Evolutionary conservation across 2,113 vertebrate genomes (phyloP), one percentile per base, ranked within the genome.

Genomic region (Trematomus loennbergii): DNA sequence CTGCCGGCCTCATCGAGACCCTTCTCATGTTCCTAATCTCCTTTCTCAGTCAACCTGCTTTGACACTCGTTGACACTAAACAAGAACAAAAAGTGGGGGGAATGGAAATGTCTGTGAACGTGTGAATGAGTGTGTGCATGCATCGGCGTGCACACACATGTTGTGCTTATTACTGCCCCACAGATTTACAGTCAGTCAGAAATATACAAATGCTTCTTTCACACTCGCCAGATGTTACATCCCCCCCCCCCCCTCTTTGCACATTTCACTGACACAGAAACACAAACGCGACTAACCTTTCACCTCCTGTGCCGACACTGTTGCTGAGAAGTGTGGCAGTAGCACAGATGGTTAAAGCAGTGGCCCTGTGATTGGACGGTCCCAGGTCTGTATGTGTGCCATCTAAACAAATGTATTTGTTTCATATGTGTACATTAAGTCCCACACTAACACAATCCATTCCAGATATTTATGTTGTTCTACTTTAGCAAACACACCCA

Each of bases 241-340:
- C 63, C 84, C 75, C 75, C 25, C 25, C n/a, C 61, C 81, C 79
- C 80, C 76, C 65, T 82, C 83, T 83, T 63, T 53, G 71, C 25
- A 61, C 83, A 82, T 90, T 90, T 89, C 91, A 88, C 85, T 91
- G 92, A 92, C 91, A 93, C 90, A 87, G 88, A 91, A 95, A 94
- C 92, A 93, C 92, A 94, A 92, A 94, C 91, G 87, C 81, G 63
- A 40, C 61, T 87, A 50, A 94, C 90, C 93, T 91, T 87, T 91
- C 75, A 92, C 92, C 91, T 86, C 66, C 25, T 65, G 48, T 9
- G 12, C 71, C 25, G 58, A 89, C 84, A 79, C 87, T 64, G 71
- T 79, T 69, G 77, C 20, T 65, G 63, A 76, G 69, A 60, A 59
- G 52, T 72, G 69, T 75, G 70, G 57, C 66, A 43, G 59, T 18